Base-by-base conservation (phyloP, 2,888 invertebrate species). In the Pammene aurita region DNA sequence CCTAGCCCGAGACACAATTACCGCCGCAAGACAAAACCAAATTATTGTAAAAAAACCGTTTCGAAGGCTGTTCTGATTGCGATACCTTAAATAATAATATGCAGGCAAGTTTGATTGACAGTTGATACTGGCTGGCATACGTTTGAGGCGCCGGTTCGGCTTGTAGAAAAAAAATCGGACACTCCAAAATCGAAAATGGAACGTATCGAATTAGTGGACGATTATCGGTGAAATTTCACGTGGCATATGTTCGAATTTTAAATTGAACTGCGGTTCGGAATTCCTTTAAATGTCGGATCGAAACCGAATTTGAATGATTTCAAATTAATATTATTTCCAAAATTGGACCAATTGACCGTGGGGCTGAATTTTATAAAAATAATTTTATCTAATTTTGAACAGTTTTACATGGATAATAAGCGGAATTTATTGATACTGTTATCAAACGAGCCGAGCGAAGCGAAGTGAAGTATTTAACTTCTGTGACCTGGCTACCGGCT, bases 151-250 rank as follows among this genome's bases (percentile, higher is more conserved):
- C 81, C 81, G 79, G 73, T 72, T 71, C 71, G 75, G 73, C 75
- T 73, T 74, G 75, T 72, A 71, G 71, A 63, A 70, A 77, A 80
- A 81, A 85, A 81, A 78, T 79, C 78, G 77, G 78, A 79, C 78
- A 76, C 72, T 76, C 75, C 75, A 75, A 76, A 80, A 79, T 80
- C 75, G 74, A 79, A 80, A 83, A 75, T 66, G 77, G 77, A 78
- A 86, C 82, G 87, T 80, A 85, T 85, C 87, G 85, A 92, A 92
- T 92, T 91, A 90, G 88, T 78, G 78, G 80, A 72, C 84, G 86
- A 91, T 92, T 91, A 92, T 89, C 85, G 86, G 84, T 80, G 84
- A 87, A 88, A 85, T 86, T 86, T 85, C 77, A 80, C 83, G 90
- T 89, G 89, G 89, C 90, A 89, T 90, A 91, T 91, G 90, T 87